Evolutionary conservation across 2,797 vertebrate genomes (phyloP), one percentile per base, ranked within the genome.

Genomic region (Iguana delicatissima): DNA sequence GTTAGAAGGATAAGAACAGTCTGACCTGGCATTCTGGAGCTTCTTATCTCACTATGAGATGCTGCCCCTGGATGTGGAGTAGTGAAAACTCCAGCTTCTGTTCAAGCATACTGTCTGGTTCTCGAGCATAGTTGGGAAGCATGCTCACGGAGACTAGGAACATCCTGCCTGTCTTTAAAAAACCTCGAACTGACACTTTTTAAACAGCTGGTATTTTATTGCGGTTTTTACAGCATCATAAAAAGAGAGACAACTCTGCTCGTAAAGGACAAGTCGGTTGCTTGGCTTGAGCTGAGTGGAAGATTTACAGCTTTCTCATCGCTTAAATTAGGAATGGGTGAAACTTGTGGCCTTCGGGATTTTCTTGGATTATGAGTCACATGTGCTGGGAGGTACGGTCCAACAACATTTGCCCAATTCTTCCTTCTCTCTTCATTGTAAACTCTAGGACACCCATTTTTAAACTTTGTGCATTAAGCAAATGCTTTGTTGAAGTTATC

Each of bases 151-250:
- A 4, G 8, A 3, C 42, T 22, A 20, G 32, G 22, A 55, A 80
- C 6, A 4, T 2, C 76, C n/a, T 24, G 67, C 32, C 6, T 18
- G n/a, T 74, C 80, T 83, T 62, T n/a, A n/a, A 26, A 83, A 73
- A 57, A 20, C 8, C 42, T 0, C 42, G 7, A 55, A 80, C 79
- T 72, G 50, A 32, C 79, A 88, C 35, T 67, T 88, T 67, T 69
- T 73, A 59, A 59, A 59, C 50, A 57, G 79, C 79, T 7, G 32
- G 59, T 67, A 80, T 87, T 80, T 87, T 87, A 87, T 62, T 69
- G 10, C 29, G 6, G 13, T 42, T 82, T 81, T 88, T 79, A 88
- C 14, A 2, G 80, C 2, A 2, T 50, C 35, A 1, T 84, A 76
- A 62, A 76, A 73, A 74, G 38, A 22, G 38, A 22, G 55, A 26